phyloP scores from a whole-genome alignment of 2,797 vertebrate genomes.

The Leucoraja ocellata region DNA sequence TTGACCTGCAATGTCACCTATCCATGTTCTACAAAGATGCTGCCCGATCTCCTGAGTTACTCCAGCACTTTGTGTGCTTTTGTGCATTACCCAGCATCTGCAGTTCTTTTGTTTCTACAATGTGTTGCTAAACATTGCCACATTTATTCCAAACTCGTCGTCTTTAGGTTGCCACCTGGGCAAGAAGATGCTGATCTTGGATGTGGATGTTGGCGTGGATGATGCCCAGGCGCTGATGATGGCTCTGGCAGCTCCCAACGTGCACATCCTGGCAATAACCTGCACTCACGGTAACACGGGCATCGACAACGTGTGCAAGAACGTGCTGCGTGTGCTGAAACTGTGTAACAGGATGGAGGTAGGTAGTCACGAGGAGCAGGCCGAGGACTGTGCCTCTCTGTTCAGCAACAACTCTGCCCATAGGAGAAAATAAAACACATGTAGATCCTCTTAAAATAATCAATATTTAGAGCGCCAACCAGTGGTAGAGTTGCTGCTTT shows the following conservation, averaged over 20 bases:
- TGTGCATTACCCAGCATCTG: too few relatives aligned
- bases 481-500: too few relatives aligned
- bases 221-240: constrained; percentile 59
- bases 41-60: too few relatives aligned
- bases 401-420: background rate
- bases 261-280: constrained; percentile 61
- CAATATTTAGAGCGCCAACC: too few relatives aligned
- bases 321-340: constrained; percentile 59
- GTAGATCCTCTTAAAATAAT: too few relatives aligned
- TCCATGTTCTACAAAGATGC: too few relatives aligned
- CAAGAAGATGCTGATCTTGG: constrained; percentile 40
- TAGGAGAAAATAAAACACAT: background rate
- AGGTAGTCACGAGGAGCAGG: background rate
- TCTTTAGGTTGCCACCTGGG: background rate
- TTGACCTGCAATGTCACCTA: too few relatives aligned
- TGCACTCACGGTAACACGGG: constrained; percentile 63
- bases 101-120: too few relatives aligned
- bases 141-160: too few relatives aligned
- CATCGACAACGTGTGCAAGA: constrained; percentile 64
- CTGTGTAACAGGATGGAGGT: constrained; percentile 57
- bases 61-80: too few relatives aligned
- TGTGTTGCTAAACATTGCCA: too few relatives aligned
- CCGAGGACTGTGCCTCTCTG: too few relatives aligned
- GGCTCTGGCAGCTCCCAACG: constrained; percentile 54
- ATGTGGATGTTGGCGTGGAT: constrained; percentile 42